These are phyloP conservation scores for Falco columbarius DNA, from an alignment of 2,797 vertebrate genomes.

Conservation along the genomic window DNA sequence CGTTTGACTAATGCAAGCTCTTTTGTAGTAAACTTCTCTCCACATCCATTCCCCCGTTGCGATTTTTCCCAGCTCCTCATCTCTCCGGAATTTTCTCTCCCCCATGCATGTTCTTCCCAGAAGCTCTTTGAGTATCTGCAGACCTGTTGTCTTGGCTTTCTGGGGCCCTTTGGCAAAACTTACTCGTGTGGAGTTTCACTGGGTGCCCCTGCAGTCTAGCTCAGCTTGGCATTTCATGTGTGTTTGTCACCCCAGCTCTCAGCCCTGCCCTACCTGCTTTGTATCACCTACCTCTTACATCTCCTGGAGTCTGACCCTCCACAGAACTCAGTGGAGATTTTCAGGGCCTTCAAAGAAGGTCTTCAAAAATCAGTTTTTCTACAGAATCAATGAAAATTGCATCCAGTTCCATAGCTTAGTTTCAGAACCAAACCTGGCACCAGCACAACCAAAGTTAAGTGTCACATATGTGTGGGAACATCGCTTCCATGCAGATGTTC, in stretches of 20 bases:
- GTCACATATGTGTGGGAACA: background rate
- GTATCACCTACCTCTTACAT: background rate
- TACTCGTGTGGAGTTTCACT: background rate
- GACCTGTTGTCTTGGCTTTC: background rate
- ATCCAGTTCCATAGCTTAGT: background rate
- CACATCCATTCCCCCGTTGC: accelerated
- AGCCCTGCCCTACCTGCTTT: background rate
- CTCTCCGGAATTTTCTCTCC: background rate
- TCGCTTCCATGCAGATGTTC: background rate
- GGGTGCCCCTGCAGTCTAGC: background rate
- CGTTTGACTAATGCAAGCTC: background rate
- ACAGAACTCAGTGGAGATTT: background rate
- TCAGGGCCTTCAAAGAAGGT: background rate
- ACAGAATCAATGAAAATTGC: background rate
- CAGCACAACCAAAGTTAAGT: background rate
- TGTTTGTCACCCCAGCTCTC: background rate
- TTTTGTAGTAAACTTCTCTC: background rate
- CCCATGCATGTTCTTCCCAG: accelerated
- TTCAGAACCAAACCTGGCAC: background rate
- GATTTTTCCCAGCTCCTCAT: background rate
- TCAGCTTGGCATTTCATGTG: background rate
- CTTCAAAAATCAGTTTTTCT: background rate
- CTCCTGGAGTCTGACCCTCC: background rate
- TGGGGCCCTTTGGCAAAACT: background rate
- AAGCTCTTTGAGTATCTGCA: background rate